Conservation (phyloP, 2,113 vertebrate species). For the Elephas maximus region DNA sequence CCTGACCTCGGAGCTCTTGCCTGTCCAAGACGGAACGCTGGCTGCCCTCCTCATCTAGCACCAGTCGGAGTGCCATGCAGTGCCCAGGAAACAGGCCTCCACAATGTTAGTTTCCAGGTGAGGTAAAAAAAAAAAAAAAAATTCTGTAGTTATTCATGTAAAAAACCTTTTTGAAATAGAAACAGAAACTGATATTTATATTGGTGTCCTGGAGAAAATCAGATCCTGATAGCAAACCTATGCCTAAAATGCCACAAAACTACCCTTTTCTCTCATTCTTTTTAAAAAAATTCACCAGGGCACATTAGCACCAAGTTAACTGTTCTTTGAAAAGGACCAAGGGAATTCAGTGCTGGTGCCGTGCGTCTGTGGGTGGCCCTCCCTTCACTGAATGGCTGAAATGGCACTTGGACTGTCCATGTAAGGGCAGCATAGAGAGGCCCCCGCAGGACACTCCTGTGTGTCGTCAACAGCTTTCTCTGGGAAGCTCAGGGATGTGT, state of each 20-base stretch:
- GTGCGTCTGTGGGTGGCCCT: background rate
- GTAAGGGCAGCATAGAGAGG: background rate
- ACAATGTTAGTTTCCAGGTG: conserved; percentile 88
- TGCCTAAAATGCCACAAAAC: conserved; percentile 73
- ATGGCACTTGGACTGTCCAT: conserved; percentile 7
- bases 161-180: conserved; percentile 81
- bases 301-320: conserved; percentile 92
- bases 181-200: conserved; percentile 84
- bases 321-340: conserved; percentile 75
- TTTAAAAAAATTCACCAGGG: conserved; percentile 77
- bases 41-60: conserved; percentile 86
- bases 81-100: conserved; percentile 84
- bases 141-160: conserved; percentile 68
- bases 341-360: conserved; percentile 70
- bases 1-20: conserved; percentile 78
- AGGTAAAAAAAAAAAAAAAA: conserved; percentile 88
- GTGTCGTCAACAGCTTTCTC: conserved; percentile 44
- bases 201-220: conserved; percentile 77
- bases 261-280: conserved; percentile 79
- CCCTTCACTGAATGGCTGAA: background rate
- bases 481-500: conserved; percentile 61
- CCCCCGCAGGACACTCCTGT: background rate
- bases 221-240: conserved; percentile 74
- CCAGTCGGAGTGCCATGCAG: conserved; percentile 82
- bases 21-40: conserved; percentile 79